phyloP scores from a whole-genome alignment of 2,888 invertebrate species.

The Aphelenchoides bicaudatus region DNA sequence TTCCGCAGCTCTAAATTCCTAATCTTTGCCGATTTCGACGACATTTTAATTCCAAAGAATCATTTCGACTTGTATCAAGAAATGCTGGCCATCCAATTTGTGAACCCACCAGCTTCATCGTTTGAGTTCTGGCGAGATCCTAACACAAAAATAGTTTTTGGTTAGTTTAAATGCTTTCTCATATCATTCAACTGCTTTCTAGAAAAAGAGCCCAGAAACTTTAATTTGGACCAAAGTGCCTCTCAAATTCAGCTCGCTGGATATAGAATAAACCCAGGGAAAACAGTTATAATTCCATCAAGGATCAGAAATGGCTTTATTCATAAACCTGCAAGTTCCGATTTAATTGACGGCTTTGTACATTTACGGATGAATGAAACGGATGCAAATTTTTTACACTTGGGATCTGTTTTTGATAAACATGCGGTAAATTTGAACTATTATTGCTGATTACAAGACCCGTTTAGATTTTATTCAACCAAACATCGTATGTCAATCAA shows the following conservation, averaged over 20 bases:
- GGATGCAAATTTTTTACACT: constrained; percentile 1
- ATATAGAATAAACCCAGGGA: background rate
- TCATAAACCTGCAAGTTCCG: background rate
- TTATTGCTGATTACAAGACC: background rate
- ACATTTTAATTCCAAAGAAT: constrained; percentile 18
- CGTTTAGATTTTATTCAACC: background rate
- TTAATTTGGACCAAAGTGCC: background rate
- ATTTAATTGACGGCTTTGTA: background rate
- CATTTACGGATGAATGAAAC: constrained; percentile 1
- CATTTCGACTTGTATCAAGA: constrained; percentile 3
- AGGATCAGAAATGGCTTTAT: background rate
- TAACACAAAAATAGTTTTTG: background rate
- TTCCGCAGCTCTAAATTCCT: constrained; percentile 22
- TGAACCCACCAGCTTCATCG: background rate
- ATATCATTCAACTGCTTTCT: background rate
- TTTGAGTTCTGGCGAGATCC: constrained; percentile 1
- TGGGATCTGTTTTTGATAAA: background rate
- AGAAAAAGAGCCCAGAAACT: background rate
- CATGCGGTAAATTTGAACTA: no score
- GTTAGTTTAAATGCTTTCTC: background rate
- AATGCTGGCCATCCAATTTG: no score
- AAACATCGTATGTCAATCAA: background rate
- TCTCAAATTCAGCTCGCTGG: background rate
- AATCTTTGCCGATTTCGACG: constrained; percentile 24
- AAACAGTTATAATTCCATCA: background rate